Evolutionary conservation across 2,888 invertebrate species (phyloP), one percentile per base, ranked within the genome.

Genomic region (Synergus japonicus): DNA sequence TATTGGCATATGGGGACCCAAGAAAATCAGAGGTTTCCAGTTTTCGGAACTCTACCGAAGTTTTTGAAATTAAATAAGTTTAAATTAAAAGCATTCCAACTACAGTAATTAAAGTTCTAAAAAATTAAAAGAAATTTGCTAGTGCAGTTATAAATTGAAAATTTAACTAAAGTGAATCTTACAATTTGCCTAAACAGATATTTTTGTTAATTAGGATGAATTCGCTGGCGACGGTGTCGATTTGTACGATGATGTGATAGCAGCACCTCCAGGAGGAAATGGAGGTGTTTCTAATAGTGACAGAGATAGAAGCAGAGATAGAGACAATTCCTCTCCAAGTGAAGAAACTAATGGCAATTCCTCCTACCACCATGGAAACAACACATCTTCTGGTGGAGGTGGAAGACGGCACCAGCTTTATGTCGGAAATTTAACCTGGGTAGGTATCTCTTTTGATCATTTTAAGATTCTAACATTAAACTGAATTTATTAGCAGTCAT

Each of bases 361-460:
- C 82, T 93, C 94, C 76, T 95, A 96, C 85, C 96, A 95, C 93
- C 94, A 95, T 86, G 95, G 95, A 86, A 95, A 95, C 90, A 95
- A 94, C 90, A 94, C 94, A 85, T 94, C 94, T 84, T 95, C 96
- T 84, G 96, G 95, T 91, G 94, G 95, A 85, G 93, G 95, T 86
- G 95, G 95, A 67, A 95, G 97, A 89, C 95, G 97, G 90, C 97
- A 96, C 92, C 98, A 98, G 92, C 94, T 98, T 67, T 99, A 99
- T 93, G 96, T 99, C 90, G 99, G 99, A 90, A 99, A 99, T 93
- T 95, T 99, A 86, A 98, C 99, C 88, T 99, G 99, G 99, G 98
- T 98, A 95, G 15, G 29, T 49, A 15, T 29, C 15, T 15, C 29
- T 29, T 37, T 29, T 37, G 0, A 7, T 76, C 43, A 9, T 41